Evolutionary conservation across 2,797 vertebrate species (phyloP).

Genomic region (Dryobates pubescens): DNA sequence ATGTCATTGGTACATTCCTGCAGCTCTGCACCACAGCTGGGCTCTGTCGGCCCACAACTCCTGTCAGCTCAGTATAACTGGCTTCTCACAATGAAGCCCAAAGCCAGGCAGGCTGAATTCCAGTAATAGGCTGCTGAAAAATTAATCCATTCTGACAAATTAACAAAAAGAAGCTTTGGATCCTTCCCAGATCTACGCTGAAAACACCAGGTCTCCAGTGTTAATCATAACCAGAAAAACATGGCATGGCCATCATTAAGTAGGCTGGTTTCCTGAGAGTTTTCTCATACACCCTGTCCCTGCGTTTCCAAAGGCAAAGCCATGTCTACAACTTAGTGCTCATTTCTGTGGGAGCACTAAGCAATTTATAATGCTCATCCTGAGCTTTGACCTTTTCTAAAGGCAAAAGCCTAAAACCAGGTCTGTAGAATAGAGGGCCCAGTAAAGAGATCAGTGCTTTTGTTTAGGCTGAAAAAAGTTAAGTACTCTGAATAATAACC

Average conservation of each 20-base stretch:
- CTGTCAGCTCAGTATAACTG: slow-evolving; percentile 22
- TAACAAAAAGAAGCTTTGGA: slow-evolving; percentile 51
- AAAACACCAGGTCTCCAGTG: neutral
- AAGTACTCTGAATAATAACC: neutral
- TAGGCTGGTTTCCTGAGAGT: neutral
- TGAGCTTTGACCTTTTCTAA: neutral
- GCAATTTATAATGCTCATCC: neutral
- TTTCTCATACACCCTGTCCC: neutral
- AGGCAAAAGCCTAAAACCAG: neutral
- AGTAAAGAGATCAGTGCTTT: neutral
- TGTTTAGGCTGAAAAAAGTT: slow-evolving; percentile 9
- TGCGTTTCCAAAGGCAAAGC: neutral
- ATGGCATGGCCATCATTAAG: neutral
- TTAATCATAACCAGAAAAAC: slow-evolving; percentile 22
- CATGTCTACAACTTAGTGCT: neutral
- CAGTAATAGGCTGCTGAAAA: slow-evolving; percentile 53
- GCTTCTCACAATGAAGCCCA: neutral
- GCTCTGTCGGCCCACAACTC: neutral
- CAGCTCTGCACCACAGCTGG: slow-evolving; percentile 35
- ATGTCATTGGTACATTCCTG: neutral
- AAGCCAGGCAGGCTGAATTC: slow-evolving; percentile 18
- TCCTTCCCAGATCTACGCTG: slow-evolving; percentile 5
- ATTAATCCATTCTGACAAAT: slow-evolving; percentile 68
- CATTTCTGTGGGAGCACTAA: neutral
- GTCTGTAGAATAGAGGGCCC: neutral